Percentiles rank a stretch among this genome's conserved stretches.
These are phyloP conservation scores for Ypsolopha scabrella DNA, from an alignment of 2,888 invertebrate genomes.

Conservation along the genomic window DNA sequence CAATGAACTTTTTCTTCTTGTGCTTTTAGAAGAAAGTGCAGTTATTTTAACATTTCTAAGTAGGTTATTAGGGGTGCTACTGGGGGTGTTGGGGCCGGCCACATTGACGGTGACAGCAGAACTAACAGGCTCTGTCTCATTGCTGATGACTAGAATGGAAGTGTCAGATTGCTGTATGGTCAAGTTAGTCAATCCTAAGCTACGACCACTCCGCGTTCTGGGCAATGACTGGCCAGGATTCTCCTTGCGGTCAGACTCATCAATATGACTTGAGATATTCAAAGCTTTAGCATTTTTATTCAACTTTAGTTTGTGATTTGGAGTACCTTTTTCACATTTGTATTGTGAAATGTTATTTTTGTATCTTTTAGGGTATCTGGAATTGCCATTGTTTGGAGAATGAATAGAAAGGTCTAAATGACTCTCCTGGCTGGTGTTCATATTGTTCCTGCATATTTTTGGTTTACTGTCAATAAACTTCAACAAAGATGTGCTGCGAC, in stretches of 20 bases:
- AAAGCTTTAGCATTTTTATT: background rate
- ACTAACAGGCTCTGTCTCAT: constrained; percentile 38
- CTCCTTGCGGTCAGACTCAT: background rate
- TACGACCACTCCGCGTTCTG: constrained; percentile 5
- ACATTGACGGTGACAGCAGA: constrained; percentile 44
- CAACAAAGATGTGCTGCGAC: constrained; percentile 39
- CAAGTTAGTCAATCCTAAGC: constrained; percentile 16
- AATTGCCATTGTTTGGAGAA: constrained; percentile 32
- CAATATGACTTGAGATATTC: background rate
- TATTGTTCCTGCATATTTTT: constrained; percentile 17
- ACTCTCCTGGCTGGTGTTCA: constrained; percentile 12
- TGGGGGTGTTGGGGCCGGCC: constrained; percentile 17
- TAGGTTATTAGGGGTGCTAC: constrained; percentile 7
- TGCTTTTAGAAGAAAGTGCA: constrained; percentile 13
- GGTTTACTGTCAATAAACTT: constrained; percentile 39
- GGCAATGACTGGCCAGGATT: background rate
- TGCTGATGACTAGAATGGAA: constrained; percentile 37
- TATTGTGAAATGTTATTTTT: constrained; percentile 19
- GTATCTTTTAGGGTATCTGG: constrained; percentile 41
- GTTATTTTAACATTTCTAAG: constrained; percentile 17
- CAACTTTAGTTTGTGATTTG: background rate
- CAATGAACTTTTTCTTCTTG: constrained; percentile 7
- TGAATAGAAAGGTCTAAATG: constrained; percentile 30
- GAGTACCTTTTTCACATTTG: background rate
- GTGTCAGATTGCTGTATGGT: constrained; percentile 31